phyloP scores from a whole-genome alignment of 2,888 invertebrate species.

The Alloscopus bannaensis region DNA sequence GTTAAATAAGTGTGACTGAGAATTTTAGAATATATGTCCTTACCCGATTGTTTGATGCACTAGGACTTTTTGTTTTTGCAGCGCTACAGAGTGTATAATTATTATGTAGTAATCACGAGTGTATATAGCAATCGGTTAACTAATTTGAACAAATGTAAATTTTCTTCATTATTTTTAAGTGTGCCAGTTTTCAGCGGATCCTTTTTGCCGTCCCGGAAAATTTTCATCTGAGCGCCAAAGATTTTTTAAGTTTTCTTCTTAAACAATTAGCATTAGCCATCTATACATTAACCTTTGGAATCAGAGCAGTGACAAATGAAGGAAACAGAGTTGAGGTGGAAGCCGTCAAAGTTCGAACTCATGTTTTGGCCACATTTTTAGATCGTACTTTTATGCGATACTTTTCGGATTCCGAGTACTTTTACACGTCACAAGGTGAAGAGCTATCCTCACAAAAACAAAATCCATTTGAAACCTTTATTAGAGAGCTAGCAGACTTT shows the following conservation, averaged over 20 bases:
- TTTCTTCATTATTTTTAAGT: constrained; percentile 58
- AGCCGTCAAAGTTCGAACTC: constrained; percentile 44
- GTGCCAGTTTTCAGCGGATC: constrained; percentile 67
- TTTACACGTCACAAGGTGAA: constrained; percentile 21
- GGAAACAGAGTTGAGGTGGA: constrained; percentile 19
- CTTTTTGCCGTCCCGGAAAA: constrained; percentile 67
- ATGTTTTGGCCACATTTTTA: constrained; percentile 53
- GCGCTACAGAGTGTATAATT: background rate
- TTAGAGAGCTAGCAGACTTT: constrained; percentile 20
- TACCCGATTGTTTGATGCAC: background rate
- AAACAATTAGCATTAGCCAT: constrained; percentile 57
- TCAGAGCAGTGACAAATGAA: constrained; percentile 17
- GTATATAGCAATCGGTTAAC: too few species aligned
- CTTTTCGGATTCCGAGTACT: constrained; percentile 66
- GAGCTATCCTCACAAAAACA: background rate
- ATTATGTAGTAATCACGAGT: too few species aligned
- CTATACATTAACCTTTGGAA: constrained; percentile 45
- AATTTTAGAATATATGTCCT: background rate
- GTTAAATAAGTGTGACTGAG: too few species aligned
- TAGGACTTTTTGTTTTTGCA: background rate
- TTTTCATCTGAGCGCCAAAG: constrained; percentile 62
- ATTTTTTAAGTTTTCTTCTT: constrained; percentile 66
- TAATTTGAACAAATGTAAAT: too few species aligned
- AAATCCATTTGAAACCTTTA: constrained; percentile 62
- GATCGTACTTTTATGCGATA: constrained; percentile 66